Conservation (phyloP, 1,140 invertebrate genomes). For the Oscheius sp. region DNA sequence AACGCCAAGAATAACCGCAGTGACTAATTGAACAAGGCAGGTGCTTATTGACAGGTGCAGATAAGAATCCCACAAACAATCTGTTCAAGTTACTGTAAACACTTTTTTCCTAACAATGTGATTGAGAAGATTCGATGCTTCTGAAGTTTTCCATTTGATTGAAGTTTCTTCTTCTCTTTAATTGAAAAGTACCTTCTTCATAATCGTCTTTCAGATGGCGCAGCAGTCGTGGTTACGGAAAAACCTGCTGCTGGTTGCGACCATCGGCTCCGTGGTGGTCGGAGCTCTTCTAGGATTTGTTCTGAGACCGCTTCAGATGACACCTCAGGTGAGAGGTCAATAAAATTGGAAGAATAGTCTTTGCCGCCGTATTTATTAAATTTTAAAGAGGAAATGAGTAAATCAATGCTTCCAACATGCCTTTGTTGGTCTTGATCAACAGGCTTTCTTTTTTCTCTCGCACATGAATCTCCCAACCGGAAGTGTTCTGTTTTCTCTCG, state of each 20-base stretch:
- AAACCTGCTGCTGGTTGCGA: constrained; percentile 52
- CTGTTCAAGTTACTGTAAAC: neutral
- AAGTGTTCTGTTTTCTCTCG: neutral
- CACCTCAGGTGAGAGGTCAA: constrained; percentile 20
- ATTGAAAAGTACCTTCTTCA: neutral
- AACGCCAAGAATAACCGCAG: no score
- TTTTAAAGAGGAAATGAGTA: no score
- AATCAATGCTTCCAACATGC: no score
- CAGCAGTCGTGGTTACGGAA: constrained; percentile 50
- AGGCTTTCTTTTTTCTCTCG: neutral
- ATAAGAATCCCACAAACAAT: neutral
- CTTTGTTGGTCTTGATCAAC: no score
- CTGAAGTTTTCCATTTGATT: no score
- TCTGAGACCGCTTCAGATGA: constrained; percentile 35
- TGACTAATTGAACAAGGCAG: no score
- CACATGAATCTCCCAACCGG: neutral
- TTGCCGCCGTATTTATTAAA: no score
- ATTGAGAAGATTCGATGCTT: neutral
- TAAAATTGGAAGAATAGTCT: neutral
- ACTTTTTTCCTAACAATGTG: neutral
- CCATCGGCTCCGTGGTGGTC: constrained; percentile 48
- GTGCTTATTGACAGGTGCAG: no score
- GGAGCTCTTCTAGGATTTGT: constrained; percentile 53
- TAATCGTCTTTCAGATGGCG: constrained; percentile 20
- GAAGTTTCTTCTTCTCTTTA: no score